Base-by-base conservation (phyloP, 1,140 invertebrate genomes). In the Oryctes rhinoceros region DNA sequence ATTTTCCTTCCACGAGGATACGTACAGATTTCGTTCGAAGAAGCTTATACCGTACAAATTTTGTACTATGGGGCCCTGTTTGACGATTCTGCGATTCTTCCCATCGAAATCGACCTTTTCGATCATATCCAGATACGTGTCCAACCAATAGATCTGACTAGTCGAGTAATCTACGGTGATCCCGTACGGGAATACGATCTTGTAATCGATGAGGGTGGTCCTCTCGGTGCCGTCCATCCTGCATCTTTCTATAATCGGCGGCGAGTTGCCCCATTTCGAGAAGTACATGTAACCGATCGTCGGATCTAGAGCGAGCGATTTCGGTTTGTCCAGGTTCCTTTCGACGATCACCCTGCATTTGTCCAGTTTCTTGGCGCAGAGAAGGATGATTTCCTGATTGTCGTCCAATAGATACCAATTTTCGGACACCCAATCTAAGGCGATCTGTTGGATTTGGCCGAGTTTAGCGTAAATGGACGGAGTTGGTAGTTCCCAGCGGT, bases 341-440 rank as follows among this genome's bases (percentile, higher is more conserved):
- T 97, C 89, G 30, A 97, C 88, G 71, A 92, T 84, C 80, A 94
- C 90, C 79, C 92, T 90, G 87, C 94, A 93, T 87, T 90, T 89
- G 78, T 87, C 87, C 86, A 94, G 89, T 44, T 88, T 88, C 82
- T 88, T 89, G 79, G 90, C 91, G 88, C 92, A 98, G 82, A 93
- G 89, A 88, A 92, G 95, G 84, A 95, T 90, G 88, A 92, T 88
- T 88, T 94, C 91, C 85, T 92, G 88, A 83, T 90, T 88, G 88
- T 92, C 91, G 88, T 97, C 96, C 78, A 95, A 87, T 83, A 97
- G 92, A 88, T 98, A 98, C 91, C 96, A 94, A 87, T 95, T 96
- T 81, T 92, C 90, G 48, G 93, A 91, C 20, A 97, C 89, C 96
- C 96, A 98, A 87, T 98, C 96, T 80, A 95, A 89, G 3, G 94